These are phyloP conservation scores for Megalops cyprinoides DNA, from an alignment of 2,797 vertebrate genomes.

Conservation along the genomic window DNA sequence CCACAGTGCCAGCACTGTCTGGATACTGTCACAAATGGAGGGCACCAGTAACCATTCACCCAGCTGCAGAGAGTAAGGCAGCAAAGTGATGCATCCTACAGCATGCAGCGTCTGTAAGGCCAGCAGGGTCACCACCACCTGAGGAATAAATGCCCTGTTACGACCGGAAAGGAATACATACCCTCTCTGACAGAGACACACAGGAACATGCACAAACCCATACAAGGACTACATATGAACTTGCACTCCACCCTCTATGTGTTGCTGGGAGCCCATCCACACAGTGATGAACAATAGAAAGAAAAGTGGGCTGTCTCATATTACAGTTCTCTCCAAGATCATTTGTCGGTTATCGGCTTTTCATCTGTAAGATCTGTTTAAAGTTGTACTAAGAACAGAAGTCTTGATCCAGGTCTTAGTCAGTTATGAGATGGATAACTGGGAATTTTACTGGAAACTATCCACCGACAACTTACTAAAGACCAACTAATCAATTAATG, in stretches of 20 bases:
- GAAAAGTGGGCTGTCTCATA: background rate
- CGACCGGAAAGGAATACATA: background rate
- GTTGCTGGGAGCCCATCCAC: background rate
- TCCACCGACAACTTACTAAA: background rate
- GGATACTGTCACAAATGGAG: conserved; percentile 67
- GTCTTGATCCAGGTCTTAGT: background rate
- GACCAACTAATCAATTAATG: too few relatives aligned
- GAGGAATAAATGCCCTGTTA: conserved; percentile 14
- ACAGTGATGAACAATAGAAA: background rate
- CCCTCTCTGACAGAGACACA: background rate
- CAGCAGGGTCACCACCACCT: conserved; percentile 71
- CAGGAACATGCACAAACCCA: conserved; percentile 22
- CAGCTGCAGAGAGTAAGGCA: conserved; percentile 59
- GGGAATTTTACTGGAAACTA: background rate
- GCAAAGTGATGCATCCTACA: conserved; percentile 59
- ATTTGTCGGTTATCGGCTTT: too few relatives aligned
- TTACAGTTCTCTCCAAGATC: conserved; percentile 59
- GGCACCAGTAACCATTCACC: conserved; percentile 73
- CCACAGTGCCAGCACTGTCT: conserved; percentile 67
- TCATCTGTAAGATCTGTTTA: background rate
- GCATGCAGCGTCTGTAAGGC: conserved; percentile 63
- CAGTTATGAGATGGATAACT: background rate
- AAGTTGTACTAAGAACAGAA: too few relatives aligned
- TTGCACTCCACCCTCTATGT: background rate
- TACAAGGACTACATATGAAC: conserved; percentile 21